Evolutionary conservation across 2,888 invertebrate genomes (phyloP).

Genomic region (Eupithecia exiguata): DNA sequence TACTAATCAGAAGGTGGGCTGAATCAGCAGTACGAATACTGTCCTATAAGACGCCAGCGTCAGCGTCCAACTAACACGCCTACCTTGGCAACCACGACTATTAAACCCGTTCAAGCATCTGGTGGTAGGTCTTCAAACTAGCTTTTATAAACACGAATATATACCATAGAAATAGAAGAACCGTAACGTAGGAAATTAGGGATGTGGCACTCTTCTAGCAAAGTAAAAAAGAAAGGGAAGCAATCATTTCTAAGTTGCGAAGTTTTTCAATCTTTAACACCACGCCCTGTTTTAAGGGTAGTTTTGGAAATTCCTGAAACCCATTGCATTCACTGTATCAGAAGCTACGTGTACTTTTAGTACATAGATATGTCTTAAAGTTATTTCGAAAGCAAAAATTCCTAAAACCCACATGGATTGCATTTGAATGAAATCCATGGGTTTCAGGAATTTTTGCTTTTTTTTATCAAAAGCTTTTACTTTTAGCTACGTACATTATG

Average conservation of each 20-base stretch:
- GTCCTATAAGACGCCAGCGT: neutral
- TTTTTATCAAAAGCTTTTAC: neutral
- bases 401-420: too few relatives aligned
- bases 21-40: constrained; percentile 6
- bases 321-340: neutral
- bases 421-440: too few relatives aligned
- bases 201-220: neutral
- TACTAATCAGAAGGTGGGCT: constrained; percentile 4
- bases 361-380: too few relatives aligned
- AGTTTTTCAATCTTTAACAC: neutral
- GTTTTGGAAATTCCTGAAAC: neutral
- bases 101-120: constrained; percentile 14
- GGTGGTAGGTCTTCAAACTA: constrained; percentile 1
- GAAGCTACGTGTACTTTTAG: too few relatives aligned
- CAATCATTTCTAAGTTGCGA: neutral
- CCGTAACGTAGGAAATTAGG: neutral
- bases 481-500: too few relatives aligned
- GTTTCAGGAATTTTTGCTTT: too few relatives aligned
- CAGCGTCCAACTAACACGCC: constrained; percentile 49
- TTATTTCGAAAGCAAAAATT: too few relatives aligned
- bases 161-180: neutral
- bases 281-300: neutral
- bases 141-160: neutral
- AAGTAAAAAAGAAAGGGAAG: neutral
- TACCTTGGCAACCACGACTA: constrained; percentile 48